Evolutionary conservation across 2,797 vertebrate species (phyloP), one percentile per base, ranked within the genome.

Genomic region (Holocentrus rufus): DNA sequence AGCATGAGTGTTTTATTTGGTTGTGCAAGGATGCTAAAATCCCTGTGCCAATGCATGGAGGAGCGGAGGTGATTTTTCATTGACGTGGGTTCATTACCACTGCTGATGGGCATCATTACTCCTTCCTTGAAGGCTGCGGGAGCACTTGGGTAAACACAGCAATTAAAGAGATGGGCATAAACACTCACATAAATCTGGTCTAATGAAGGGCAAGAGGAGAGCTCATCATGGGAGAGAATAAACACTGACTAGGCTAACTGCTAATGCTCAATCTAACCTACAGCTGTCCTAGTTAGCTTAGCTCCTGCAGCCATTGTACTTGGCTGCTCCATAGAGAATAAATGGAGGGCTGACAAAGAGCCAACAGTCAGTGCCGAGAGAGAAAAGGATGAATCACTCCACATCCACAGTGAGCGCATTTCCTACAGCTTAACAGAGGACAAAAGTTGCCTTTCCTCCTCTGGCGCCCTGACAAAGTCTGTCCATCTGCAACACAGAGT

Each of bases 61-160:
- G 71, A 86, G 76, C 67, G 25, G 76, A 85, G 87, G 87, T 87
- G 84, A 92, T 91, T 92, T 90, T 87, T 90, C 88, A 87, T 85
- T 89, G 83, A 89, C 78, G 72, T 78, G 78, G 87, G 86, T 91
- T 93, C 92, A 93, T 92, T 92, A 92, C 82, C 80, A 82, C 85
- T 75, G 80, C 82, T 90, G 91, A 91, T 91, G 85, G 85, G 82
- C 84, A 82, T 88, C 88, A 90, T 93, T 90, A 90, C 84, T 92
- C 86, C 87, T 87, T 86, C 80, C 76, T 86, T 84, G 90, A 90
- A 90, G 84, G 83, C 84, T 85, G 81, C 58, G 34, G 88, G 85
- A 90, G 87, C 82, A 90, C 89, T 93, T 88, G 87, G 86, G 90
- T 93, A 93, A 92, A 92, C 91, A 90, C 80, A 83, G 87, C 90